Evolutionary conservation across 2,888 invertebrate species (phyloP), one percentile per base, ranked within the genome.

Genomic region (Physocephala rufipes): DNA sequence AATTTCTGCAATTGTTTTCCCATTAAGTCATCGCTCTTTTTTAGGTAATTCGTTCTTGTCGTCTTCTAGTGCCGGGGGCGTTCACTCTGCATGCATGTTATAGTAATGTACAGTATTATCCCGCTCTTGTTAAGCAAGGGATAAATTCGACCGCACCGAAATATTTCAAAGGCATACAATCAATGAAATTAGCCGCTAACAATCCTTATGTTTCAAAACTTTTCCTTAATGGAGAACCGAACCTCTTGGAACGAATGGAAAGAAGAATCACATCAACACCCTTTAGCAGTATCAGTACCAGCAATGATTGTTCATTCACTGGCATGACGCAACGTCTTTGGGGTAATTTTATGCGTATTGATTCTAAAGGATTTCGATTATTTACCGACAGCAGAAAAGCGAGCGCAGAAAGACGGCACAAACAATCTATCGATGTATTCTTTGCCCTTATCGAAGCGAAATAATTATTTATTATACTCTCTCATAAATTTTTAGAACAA

Each of bases 151-250:
- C 78, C 13, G 66, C 74, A 19, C 78, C 79, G 1, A 75, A 75
- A 28, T 77, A 74, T 53, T 80, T 81, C 26, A 78, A 77, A 67
- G 75, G 77, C 36, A 66, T 79, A 7, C 77, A 76, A 53, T 66
- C 74, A 1, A 71, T 80, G 12, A 70, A 74, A 28, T 70, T 15
- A 28, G 36, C 76, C 26, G 30, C 65, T 0, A 73, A 76, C 4
- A 80, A 80, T 75, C 80, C 80, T 1, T 81, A 79, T 68, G 63
- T 80, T 58, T 79, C 79, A 0, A 76, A 76, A 65, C 75, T 78
- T 49, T 55, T 79, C 9, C 78, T 79, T 19, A 73, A 77, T 43
- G 76, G 74, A 13, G 76, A 77, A 21, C 61, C 73, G 9, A 76
- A 76, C 45, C 75, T 76, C 43, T 68, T 80, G 36, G 24, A 67